Base-by-base conservation (phyloP, 2,797 vertebrate genomes). In the Mormyrus proboscirostris region DNA sequence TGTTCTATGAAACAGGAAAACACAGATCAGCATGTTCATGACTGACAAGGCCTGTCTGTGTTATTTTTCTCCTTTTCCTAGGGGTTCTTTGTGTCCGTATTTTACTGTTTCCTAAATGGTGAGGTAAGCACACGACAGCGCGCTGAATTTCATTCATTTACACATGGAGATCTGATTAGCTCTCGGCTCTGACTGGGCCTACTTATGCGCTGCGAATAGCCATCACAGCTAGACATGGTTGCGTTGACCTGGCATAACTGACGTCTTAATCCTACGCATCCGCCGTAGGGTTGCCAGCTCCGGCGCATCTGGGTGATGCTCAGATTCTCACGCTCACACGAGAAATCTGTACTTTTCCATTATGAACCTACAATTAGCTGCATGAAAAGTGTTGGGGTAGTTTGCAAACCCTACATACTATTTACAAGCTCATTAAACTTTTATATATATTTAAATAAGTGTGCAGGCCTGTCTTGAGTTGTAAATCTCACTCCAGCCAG, bases 41-140 rank as follows among this genome's bases (percentile, higher is more conserved):
- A 79, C 38, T 76, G 14, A 50, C 47, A 50, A 82, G 7, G 8
- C 0, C 10, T 53, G 57, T 85, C 33, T 51, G 44, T 65, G 22
- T 22, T 85, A 12, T 53, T 29, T 65, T 1, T 25, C 57, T 38
- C 73, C 93, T 93, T 57, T 57, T 10, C 93, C 65, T 73, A 97
- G 97, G 98, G 98, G 14, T 99, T 99, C 94, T 99, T 99, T 91
- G 98, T 99, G 90, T 99, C 99, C 1, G 98, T 99, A 88, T 99
- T 99, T 95, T 99, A 99, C 95, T 99, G 99, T 94, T 99, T 99
- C 95, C 95, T 99, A 91, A 99, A 99, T 38, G 98, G 98, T 84
- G 99, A 99, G 98, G 99, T 99, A 94, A 94, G 97, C 96, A 91
- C 38, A 3, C 16, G 89, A 89, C 88, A 53, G 25, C 79, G 51